Percentiles rank a stretch among this genome's conserved stretches.
phyloP scores from a whole-genome alignment of 2,888 invertebrate genomes.

The Zaprionus obscuricornis region DNA sequence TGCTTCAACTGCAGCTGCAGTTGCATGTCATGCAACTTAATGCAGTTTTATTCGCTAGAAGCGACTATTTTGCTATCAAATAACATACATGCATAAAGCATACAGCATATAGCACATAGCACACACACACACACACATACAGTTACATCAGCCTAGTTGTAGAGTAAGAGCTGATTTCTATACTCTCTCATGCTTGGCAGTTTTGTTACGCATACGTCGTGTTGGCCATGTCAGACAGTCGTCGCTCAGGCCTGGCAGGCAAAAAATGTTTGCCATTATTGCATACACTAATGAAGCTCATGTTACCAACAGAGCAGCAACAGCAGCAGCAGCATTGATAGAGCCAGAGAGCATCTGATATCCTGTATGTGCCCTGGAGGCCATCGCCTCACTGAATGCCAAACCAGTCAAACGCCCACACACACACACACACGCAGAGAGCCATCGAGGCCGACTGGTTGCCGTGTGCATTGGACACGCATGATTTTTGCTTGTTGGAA shows the following conservation, averaged over 20 bases:
- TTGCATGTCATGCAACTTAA: constrained; percentile 49
- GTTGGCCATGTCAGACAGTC: constrained; percentile 53
- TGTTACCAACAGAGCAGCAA: constrained; percentile 58
- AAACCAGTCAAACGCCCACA: too few species aligned
- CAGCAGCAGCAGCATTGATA: neutral
- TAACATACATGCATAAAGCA: constrained; percentile 40
- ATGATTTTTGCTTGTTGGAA: constrained; percentile 77
- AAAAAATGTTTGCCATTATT: constrained; percentile 79
- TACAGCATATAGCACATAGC: constrained; percentile 2
- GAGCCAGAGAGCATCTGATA: constrained; percentile 30
- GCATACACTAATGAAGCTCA: constrained; percentile 80
- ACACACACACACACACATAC: neutral
- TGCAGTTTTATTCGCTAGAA: constrained; percentile 46
- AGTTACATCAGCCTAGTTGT: constrained; percentile 16
- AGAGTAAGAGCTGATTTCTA: constrained; percentile 30
- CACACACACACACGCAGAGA: too few species aligned
- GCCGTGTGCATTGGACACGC: constrained; percentile 57
- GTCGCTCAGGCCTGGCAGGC: constrained; percentile 72
- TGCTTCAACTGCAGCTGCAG: constrained; percentile 17
- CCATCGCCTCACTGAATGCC: constrained; percentile 3
- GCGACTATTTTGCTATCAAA: constrained; percentile 67
- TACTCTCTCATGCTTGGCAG: constrained; percentile 28
- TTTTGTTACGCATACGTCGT: constrained; percentile 65
- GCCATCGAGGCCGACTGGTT: constrained; percentile 4
- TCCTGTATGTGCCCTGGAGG: constrained; percentile 30